These are phyloP conservation scores for Anoplius nigerrimus DNA, from an alignment of 2,888 invertebrate species.

Conservation along the genomic window DNA sequence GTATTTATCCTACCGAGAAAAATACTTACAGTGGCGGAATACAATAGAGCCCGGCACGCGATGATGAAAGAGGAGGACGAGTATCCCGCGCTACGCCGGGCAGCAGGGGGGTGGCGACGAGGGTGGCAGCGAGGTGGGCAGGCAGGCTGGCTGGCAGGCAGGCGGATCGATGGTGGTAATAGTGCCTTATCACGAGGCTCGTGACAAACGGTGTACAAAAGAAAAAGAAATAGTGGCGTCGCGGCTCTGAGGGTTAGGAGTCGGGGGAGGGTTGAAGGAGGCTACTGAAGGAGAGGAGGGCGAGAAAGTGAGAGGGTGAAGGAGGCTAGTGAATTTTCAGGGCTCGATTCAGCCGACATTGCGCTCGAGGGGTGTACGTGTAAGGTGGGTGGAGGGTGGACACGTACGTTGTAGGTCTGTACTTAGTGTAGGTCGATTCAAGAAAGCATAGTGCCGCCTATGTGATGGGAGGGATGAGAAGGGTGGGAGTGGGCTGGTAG, in stretches of 20 bases:
- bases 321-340: constrained; percentile 51
- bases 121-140: too few species aligned
- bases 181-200: constrained; percentile 56
- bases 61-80: constrained; percentile 44
- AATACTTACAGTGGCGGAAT: constrained; percentile 41
- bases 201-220: constrained; percentile 33
- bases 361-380: constrained; percentile 34
- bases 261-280: background rate
- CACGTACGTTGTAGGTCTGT: constrained; percentile 32
- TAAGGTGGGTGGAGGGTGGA: constrained; percentile 30
- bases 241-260: constrained; percentile 4
- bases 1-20: constrained; percentile 20
- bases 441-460: constrained; percentile 40
- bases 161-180: constrained; percentile 57
- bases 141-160: constrained; percentile 24
- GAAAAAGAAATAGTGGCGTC: constrained; percentile 14
- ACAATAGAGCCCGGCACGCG: constrained; percentile 49
- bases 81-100: constrained; percentile 34
- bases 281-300: too few species aligned
- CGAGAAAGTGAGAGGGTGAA: constrained; percentile 17
- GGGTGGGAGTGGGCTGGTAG: constrained; percentile 8
- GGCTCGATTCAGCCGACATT: constrained; percentile 54
- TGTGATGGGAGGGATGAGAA: constrained; percentile 50
- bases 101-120: background rate
- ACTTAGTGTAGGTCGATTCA: background rate